phyloP scores from a whole-genome alignment of 2,797 vertebrate species.

The Hypotaenidia philippensis region DNA sequence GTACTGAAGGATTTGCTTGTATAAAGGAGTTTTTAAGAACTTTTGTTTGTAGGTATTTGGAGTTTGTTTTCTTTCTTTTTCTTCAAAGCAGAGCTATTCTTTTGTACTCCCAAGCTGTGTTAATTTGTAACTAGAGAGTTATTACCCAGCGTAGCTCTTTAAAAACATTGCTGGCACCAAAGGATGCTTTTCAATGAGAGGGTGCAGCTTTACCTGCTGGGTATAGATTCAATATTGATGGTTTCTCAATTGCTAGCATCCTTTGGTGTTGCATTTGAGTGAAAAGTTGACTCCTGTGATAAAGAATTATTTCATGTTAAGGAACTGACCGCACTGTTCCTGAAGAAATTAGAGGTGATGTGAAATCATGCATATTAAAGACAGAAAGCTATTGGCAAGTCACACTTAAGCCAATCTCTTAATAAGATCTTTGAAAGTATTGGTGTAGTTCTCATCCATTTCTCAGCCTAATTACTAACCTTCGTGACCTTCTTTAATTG shows the following conservation, averaged over 20 bases:
- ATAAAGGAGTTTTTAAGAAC: neutral
- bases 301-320: neutral
- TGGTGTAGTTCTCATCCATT: neutral
- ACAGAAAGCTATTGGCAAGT: neutral
- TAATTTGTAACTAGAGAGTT: neutral
- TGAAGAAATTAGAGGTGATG: neutral
- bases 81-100: neutral
- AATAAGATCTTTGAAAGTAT: neutral
- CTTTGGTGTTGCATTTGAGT: neutral
- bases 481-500: neutral
- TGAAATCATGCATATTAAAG: neutral
- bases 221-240: neutral
- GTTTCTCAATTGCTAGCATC: neutral
- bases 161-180: neutral
- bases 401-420: neutral
- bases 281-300: neutral
- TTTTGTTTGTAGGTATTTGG: neutral
- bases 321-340: neutral
- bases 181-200: neutral
- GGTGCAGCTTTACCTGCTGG: neutral
- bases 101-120: neutral
- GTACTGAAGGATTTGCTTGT: neutral
- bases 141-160: neutral
- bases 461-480: neutral
- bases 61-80: neutral